phyloP scores from a whole-genome alignment of 2,888 invertebrate genomes.

The Aricia artaxerxes region DNA sequence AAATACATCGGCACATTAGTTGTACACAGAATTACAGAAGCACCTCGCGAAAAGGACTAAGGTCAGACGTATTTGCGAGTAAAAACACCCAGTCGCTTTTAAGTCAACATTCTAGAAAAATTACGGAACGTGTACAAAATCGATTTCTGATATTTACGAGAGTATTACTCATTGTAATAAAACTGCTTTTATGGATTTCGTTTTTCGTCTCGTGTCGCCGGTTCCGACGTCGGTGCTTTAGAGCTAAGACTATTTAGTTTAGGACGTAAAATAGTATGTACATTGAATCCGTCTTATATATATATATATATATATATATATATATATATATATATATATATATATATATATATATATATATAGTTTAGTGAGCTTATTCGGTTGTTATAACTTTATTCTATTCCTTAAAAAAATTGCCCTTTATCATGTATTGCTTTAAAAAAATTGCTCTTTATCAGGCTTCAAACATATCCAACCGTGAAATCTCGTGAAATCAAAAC shows the following conservation, averaged over 20 bases:
- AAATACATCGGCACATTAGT: constrained; percentile 43
- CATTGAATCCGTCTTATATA: background rate
- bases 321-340: too few species aligned
- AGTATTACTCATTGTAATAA: background rate
- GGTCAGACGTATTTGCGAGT: constrained; percentile 50
- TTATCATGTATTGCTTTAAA: background rate
- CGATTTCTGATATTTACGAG: constrained; percentile 5
- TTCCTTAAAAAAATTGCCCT: too few species aligned
- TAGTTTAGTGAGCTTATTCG: too few species aligned
- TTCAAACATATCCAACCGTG: too few species aligned
- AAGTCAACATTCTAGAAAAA: constrained; percentile 48
- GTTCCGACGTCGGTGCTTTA: background rate
- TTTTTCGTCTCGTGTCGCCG: background rate
- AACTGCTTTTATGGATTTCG: background rate
- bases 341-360: too few species aligned
- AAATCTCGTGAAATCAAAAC: too few species aligned
- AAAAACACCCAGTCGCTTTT: constrained; percentile 48
- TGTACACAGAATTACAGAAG: constrained; percentile 56
- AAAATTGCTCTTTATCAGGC: background rate
- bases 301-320: too few species aligned
- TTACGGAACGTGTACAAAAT: constrained; percentile 35
- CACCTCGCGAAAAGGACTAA: constrained; percentile 59
- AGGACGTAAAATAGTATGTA: background rate
- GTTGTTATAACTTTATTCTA: too few species aligned
- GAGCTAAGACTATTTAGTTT: background rate